Conservation (phyloP, 2,888 invertebrate genomes). For the Andrena haemorrhoa region DNA sequence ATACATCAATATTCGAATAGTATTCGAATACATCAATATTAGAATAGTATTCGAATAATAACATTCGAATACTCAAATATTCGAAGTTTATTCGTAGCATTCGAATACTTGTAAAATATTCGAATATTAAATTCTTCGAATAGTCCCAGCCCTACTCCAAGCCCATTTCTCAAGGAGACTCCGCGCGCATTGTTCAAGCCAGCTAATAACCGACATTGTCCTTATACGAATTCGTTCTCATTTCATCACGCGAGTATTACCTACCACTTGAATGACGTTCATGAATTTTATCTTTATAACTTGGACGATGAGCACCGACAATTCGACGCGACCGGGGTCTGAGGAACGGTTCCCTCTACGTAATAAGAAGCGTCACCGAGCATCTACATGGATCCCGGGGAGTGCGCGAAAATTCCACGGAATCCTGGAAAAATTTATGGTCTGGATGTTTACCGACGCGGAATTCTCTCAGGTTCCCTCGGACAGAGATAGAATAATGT, state of each 20-base stretch:
- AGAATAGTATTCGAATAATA: too few species aligned
- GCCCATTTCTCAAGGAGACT: neutral
- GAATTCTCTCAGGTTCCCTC: conserved; percentile 63
- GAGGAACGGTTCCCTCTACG: conserved; percentile 22
- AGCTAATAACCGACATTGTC: neutral
- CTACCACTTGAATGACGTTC: neutral
- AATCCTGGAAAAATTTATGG: conserved; percentile 73
- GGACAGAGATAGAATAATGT: conserved; percentile 29
- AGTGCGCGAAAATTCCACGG: conserved; percentile 65
- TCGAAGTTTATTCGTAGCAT: too few species aligned
- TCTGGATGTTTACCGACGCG: conserved; percentile 69
- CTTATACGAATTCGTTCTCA: neutral
- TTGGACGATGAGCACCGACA: conserved; percentile 23
- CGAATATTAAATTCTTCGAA: too few species aligned
- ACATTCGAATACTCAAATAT: too few species aligned
- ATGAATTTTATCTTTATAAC: conserved; percentile 39
- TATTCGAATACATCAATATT: too few species aligned
- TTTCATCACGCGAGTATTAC: neutral
- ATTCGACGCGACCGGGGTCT: conserved; percentile 9
- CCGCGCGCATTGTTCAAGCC: neutral
- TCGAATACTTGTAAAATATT: too few species aligned
- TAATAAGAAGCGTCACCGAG: conserved; percentile 56
- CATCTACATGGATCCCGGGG: conserved; percentile 55
- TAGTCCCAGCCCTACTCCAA: too few species aligned
- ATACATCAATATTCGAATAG: too few species aligned